Conservation (phyloP, 2,888 invertebrate genomes). For the Volucella inanis region DNA sequence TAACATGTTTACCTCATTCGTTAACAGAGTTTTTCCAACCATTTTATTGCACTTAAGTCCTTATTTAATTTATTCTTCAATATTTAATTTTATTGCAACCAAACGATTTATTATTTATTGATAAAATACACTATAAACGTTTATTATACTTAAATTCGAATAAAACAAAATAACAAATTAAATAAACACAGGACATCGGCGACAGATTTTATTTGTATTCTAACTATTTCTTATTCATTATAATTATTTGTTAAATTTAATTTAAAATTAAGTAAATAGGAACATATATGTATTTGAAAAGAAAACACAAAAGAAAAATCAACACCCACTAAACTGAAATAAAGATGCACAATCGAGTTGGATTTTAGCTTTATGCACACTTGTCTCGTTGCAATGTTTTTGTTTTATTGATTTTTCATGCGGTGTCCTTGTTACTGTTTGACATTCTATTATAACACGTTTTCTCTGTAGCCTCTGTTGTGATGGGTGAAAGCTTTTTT, state of each 20-base stretch:
- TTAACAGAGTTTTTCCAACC: conserved; percentile 79
- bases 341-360: conserved; percentile 25
- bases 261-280: background rate
- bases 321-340: conserved; percentile 2
- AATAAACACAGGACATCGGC: too few species aligned
- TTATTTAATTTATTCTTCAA: background rate
- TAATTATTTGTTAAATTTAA: too few species aligned
- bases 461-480: conserved; percentile 49
- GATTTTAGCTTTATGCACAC: conserved; percentile 58
- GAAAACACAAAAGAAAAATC: conserved; percentile 3
- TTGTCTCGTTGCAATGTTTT: conserved; percentile 50
- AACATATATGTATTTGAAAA: background rate
- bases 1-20: conserved; percentile 77
- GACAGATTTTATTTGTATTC: too few species aligned
- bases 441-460: conserved; percentile 51
- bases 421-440: conserved; percentile 80
- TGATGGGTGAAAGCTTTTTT: conserved; percentile 32
- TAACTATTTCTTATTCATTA: too few species aligned
- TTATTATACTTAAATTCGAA: too few species aligned
- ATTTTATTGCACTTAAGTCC: conserved; percentile 74
- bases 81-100: background rate
- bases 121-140: background rate
- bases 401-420: conserved; percentile 80
- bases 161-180: too few species aligned
- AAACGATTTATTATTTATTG: background rate